These are phyloP conservation scores for Nemoura dubitans DNA, from an alignment of 2,888 invertebrate species.

Conservation along the genomic window DNA sequence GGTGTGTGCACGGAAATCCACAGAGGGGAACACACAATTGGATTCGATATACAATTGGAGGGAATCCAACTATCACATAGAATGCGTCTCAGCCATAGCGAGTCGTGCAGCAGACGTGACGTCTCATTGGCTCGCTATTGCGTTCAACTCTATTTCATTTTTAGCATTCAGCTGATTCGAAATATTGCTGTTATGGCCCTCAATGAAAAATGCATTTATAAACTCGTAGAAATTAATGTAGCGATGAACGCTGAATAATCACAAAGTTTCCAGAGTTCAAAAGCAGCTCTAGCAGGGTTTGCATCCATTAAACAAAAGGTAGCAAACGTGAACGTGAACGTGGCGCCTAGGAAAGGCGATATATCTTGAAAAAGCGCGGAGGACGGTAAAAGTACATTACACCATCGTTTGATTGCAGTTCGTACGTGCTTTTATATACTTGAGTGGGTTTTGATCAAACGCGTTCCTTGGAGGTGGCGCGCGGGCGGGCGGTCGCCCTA, in stretches of 20 bases:
- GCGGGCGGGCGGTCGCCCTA: background rate
- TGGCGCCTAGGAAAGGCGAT: background rate
- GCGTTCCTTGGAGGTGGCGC: background rate
- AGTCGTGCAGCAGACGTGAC: background rate
- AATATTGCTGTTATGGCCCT: slow-evolving; percentile 14
- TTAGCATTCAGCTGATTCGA: slow-evolving; percentile 13
- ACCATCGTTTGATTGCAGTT: background rate
- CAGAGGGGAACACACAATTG: background rate
- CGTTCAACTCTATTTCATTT: slow-evolving; percentile 1
- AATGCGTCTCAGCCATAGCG: background rate
- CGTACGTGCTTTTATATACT: background rate
- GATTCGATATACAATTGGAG: slow-evolving; percentile 40
- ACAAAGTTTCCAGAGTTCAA: background rate
- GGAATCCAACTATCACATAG: slow-evolving; percentile 51
- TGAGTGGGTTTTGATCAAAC: slow-evolving; percentile 7
- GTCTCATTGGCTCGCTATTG: slow-evolving; percentile 1
- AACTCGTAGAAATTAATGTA: slow-evolving; percentile 31
- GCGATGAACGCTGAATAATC: slow-evolving; percentile 23
- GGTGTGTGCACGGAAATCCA: background rate
- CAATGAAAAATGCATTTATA: slow-evolving; percentile 18
- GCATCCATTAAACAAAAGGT: background rate
- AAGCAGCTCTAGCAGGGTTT: background rate
- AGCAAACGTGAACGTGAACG: background rate
- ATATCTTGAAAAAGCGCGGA: background rate
- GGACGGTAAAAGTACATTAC: slow-evolving; percentile 7